Base-by-base conservation (phyloP, 2,888 invertebrate species). In the Abscondita cerata region DNA sequence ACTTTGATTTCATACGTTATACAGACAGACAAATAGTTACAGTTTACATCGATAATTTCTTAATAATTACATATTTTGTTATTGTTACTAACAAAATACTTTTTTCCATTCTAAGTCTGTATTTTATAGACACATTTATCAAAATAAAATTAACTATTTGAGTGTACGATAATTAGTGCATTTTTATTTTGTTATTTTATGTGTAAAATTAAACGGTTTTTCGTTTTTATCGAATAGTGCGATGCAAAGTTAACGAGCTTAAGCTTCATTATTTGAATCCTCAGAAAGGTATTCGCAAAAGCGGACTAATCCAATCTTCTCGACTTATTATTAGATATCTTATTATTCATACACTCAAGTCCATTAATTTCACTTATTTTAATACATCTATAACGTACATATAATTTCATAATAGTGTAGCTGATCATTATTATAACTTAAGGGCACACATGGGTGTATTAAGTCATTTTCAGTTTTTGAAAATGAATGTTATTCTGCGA, bases 1-100 rank as follows among this genome's bases (percentile, higher is more conserved):
- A 44, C 47, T 61, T 57, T 62, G 62, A 34, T 51, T 62, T 57
- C 53, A 47, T 53, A 53, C 40, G 46, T 62, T 52, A 52, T 50
- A 58, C 50, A 57, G 40, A 56, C 52, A 56, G 44, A 55, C 55
- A 55, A 31, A 61, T 50, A 55, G 38, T 57, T 40, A 62, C 52
- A 53, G 34, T 48, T 53, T 44, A 57, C 62, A 62, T 36, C 52
- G 34, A 62, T 33, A 57, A 33, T 54, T 31, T 33, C 16, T 33
- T 52, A 46, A 33, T 47, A 52, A 50, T 52, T 40, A 46, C 57
- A 44, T 19, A n/a, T 8, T 16, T 44, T 18, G 44, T 19, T 44
- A 44, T 18, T 44, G 44, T 19, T 44, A 44, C 18, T 8, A 44
- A 44, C 16, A 16, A 44, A 44, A 44, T 18, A 44, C 8, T 44